Base-by-base conservation (phyloP, 2,888 invertebrate species). In the Byasa hedistus region DNA sequence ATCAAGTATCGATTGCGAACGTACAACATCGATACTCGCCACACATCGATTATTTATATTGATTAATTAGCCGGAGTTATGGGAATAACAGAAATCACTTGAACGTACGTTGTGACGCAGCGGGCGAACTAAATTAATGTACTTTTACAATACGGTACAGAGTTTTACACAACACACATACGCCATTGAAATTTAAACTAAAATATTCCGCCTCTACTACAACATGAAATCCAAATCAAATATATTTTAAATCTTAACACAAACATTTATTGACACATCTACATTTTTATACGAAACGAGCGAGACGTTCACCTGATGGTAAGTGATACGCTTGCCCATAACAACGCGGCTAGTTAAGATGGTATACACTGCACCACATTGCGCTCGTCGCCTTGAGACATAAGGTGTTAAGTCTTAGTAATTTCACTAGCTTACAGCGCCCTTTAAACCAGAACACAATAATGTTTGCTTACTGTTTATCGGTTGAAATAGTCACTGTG, bases 61-160 rank as follows among this genome's bases (percentile, higher is more conserved):
- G 80, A 80, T 80, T 79, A 79, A 80, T 80, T 77, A 74, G 71
- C 70, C 63, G 63, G 70, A 72, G 73, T 74, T 75, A 71, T 69
- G 72, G 71, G 74, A 75, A 73, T 76, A 79, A 76, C 79, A 78
- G 77, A 71, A 73, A 76, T 73, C 74, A 76, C 74, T 76, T 75
- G 66, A 59, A 59, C 59, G 48, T 23, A 66, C 39, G 62, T 58
- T 44, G 58, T 51, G 58, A 58, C 66, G 22, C 63, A 66, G 66
- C 66, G 59, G 66, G 66, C 55, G 65, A 27, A 61, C 55, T 44
- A 51, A 61, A 65, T 64, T 61, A 68, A 65, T 64, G 64, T 64
- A 64, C 60, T 56, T 24, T 64, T 60, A 60, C 60, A 24, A 52
- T 54, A 21, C 48, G 12, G 57, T 51, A 57, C 68, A 64, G 51